Conservation (phyloP, 2,888 invertebrate genomes). For the Macaria notata region DNA sequence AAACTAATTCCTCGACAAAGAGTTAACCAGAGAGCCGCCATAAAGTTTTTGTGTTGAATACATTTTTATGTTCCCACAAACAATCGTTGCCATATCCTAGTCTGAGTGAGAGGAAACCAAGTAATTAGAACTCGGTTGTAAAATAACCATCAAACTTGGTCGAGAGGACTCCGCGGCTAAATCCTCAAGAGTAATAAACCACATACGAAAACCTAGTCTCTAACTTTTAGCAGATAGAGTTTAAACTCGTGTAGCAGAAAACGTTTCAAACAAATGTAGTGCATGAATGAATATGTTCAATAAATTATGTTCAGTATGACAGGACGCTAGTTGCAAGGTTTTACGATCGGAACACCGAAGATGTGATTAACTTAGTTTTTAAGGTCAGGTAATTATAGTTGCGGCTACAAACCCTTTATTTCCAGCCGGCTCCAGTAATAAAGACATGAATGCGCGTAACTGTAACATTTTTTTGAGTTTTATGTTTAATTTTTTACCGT, state of each 20-base stretch:
- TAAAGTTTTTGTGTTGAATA: constrained; percentile 63
- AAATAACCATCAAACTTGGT: constrained; percentile 78
- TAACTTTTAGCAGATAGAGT: constrained; percentile 31
- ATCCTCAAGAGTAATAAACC: constrained; percentile 27
- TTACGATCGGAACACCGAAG: constrained; percentile 61
- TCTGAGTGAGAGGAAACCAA: constrained; percentile 66
- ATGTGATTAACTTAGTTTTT: constrained; percentile 55
- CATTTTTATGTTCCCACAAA: constrained; percentile 61
- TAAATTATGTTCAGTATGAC: constrained; percentile 77
- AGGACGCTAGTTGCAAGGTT: constrained; percentile 70
- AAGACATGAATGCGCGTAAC: background rate
- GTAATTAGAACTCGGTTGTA: constrained; percentile 76
- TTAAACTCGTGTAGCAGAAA: constrained; percentile 26
- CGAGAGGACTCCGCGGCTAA: constrained; percentile 65
- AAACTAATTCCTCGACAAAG: constrained; percentile 65
- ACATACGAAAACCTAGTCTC: constrained; percentile 1
- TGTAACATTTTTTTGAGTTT: no score
- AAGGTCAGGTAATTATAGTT: constrained; percentile 40
- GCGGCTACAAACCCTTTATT: constrained; percentile 26
- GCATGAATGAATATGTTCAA: constrained; percentile 56
- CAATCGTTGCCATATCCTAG: constrained; percentile 67
- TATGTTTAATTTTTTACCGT: no score
- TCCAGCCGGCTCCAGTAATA: background rate
- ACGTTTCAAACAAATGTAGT: constrained; percentile 27
- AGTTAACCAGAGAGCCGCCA: constrained; percentile 56